Percentiles rank a stretch among this genome's conserved stretches.
phyloP scores from a whole-genome alignment of 2,113 vertebrate species.

The Ammodytes marinus region DNA sequence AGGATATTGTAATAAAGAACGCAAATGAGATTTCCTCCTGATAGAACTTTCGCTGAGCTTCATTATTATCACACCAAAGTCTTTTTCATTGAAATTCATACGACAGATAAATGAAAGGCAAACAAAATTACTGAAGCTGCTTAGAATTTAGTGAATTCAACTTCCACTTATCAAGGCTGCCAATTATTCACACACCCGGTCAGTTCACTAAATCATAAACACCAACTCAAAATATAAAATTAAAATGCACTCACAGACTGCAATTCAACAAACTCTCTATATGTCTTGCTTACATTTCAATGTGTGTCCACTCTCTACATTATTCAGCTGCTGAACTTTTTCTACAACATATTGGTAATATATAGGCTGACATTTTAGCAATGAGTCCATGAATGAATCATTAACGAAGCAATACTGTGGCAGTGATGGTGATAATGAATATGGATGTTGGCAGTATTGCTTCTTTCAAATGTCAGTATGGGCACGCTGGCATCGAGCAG shows the following conservation, averaged over 20 bases:
- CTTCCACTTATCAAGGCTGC: background rate
- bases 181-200: no score
- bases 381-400: slow-evolving; percentile 57
- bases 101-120: background rate
- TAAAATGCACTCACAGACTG: background rate
- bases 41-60: no score
- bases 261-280: background rate
- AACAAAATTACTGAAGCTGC: background rate
- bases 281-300: no score
- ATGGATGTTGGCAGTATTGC: slow-evolving; percentile 59
- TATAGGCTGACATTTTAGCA: slow-evolving; percentile 32
- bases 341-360: slow-evolving; percentile 1
- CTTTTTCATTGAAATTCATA: background rate
- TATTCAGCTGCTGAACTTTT: background rate
- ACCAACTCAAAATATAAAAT: background rate
- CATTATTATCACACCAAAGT: background rate
- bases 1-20: no score
- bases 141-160: background rate
- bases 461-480: slow-evolving; percentile 59
- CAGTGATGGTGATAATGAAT: slow-evolving; percentile 53
- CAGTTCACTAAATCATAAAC: background rate
- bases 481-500: slow-evolving; percentile 34
- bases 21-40: no score
- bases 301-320: background rate
- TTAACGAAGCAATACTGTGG: slow-evolving; percentile 37